Conservation (phyloP, 2,113 vertebrate species). For the Phalacrocorax carbo region DNA sequence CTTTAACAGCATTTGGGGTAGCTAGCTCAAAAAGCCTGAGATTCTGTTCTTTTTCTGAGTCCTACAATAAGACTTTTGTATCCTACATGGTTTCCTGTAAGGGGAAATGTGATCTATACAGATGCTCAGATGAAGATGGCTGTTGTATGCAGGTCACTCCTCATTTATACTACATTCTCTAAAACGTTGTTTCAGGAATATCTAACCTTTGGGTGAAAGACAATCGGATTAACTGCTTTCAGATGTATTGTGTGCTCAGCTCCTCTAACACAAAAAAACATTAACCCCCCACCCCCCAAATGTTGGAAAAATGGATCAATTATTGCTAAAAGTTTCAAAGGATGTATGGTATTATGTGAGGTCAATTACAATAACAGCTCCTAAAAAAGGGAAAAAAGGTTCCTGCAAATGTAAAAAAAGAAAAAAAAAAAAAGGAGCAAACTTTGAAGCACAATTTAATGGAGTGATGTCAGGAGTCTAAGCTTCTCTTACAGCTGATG, state of each 20-base stretch:
- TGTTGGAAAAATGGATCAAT: background rate
- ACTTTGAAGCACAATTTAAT: background rate
- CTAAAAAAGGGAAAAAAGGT: background rate
- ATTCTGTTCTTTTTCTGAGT: background rate
- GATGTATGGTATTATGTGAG: background rate
- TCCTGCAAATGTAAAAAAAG: background rate
- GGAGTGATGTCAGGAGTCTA: background rate
- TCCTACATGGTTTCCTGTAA: background rate
- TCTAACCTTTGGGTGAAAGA: background rate
- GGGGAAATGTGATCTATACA: background rate
- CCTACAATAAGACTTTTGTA: background rate
- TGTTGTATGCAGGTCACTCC: background rate
- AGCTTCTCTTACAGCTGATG: background rate
- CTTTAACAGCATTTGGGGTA: background rate
- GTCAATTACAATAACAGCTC: background rate
- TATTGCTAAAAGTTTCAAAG: background rate
- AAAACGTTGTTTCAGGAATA: background rate
- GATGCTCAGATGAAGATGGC: fast-evolving
- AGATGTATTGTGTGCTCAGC: background rate
- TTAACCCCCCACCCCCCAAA: background rate
- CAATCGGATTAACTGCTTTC: background rate
- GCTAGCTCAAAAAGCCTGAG: background rate
- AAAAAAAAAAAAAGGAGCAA: background rate
- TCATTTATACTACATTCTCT: background rate
- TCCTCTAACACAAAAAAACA: background rate